Base-by-base conservation (phyloP, 2,888 invertebrate genomes). In the Drosophila melanosoma region DNA sequence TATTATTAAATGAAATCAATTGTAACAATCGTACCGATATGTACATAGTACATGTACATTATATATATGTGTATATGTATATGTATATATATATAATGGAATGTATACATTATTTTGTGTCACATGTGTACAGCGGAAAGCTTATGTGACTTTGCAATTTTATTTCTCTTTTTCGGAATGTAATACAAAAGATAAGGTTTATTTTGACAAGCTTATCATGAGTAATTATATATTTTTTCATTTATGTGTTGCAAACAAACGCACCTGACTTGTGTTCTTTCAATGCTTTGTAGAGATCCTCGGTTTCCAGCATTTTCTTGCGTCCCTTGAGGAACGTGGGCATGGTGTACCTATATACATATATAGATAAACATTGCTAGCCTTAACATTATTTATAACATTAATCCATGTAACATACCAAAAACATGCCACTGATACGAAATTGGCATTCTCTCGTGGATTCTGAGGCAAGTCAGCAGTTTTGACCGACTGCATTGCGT, bases 291-390 rank as follows among this genome's bases (percentile, higher is more conserved):
- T 96, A 96, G 51, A 98, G 93, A 93, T 98, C 98, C 35, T 95
- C 94, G 35, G 95, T 94, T 81, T 96, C 96, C 62, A 98, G 93
- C 59, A 95, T 95, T 84, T 96, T 95, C 61, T 94, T 94, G 83
- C 95, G 95, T 0, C 97, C 98, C 91, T 95, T 95, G 80, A 95
- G 95, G 93, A 97, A 97, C 81, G 97, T 93, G 6, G 95, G 96
- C 86, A 96, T 93, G 60, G 97, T 96, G 95, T 97, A 98, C 93
- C 96, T 96, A 89, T 49, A 66, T 4, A n/a, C n/a, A 32, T 36
- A 48, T 35, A 23, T 23, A 11, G 23, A 23, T 33, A 20, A 26
- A 10, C 42, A 5, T 23, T 26, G 8, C 10, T 29, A 10, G 8
- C n/a, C 15, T n/a, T 38, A 2, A 26, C 8, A 20, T n/a, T 36